Conservation (phyloP, 2,888 invertebrate species). For the Lochmaea capreae region DNA sequence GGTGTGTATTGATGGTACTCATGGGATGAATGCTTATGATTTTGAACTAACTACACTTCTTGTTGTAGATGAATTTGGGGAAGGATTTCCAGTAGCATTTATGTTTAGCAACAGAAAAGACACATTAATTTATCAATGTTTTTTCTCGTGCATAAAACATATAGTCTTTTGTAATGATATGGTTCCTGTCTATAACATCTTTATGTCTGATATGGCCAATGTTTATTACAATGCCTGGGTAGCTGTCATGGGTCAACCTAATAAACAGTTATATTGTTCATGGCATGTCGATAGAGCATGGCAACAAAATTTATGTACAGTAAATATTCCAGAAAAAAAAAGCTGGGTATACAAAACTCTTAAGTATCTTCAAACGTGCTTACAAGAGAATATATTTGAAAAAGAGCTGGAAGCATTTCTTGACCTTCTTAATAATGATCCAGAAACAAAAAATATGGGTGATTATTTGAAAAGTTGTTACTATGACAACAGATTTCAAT, state of each 20-base stretch:
- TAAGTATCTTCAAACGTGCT: constrained; percentile 32
- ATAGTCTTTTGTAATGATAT: constrained; percentile 25
- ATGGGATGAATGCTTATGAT: constrained; percentile 44
- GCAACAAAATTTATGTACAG: too few relatives aligned
- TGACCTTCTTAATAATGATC: too few relatives aligned
- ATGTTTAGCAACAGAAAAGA: constrained; percentile 44
- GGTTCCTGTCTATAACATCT: constrained; percentile 25
- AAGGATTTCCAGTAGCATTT: constrained; percentile 43
- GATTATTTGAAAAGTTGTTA: too few relatives aligned
- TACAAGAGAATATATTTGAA: too few relatives aligned
- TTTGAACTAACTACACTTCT: constrained; percentile 44
- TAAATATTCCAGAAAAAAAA: constrained; percentile 24
- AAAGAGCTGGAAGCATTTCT: too few relatives aligned
- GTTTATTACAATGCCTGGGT: constrained; percentile 48
- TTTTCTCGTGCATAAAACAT: background rate
- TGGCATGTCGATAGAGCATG: too few relatives aligned
- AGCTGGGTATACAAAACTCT: constrained; percentile 29
- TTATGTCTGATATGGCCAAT: constrained; percentile 48
- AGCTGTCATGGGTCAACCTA: constrained; percentile 39
- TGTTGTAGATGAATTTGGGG: constrained; percentile 43
- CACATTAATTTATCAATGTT: constrained; percentile 7
- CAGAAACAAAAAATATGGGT: too few relatives aligned
- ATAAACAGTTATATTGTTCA: constrained; percentile 43
- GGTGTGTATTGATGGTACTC: constrained; percentile 42
- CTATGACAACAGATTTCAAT: too few relatives aligned